Conservation (phyloP, 2,797 vertebrate genomes). For the Adelosebastes latens region DNA sequence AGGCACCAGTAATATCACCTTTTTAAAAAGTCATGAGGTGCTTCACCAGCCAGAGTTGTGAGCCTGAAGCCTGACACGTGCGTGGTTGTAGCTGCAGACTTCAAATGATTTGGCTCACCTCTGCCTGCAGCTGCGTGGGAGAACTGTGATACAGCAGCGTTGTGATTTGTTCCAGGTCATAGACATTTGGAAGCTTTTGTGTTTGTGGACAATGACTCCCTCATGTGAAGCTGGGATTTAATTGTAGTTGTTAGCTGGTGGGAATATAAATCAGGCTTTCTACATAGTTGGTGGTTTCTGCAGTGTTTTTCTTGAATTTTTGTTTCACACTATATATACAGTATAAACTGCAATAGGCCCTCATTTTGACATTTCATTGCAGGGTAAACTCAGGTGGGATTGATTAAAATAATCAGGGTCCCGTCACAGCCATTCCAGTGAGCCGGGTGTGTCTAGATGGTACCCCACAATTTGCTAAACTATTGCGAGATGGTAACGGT, state of each 20-base stretch:
- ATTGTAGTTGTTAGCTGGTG: not conserved
- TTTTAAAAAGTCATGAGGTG: slow-evolving; percentile 4
- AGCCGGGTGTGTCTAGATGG: too few species aligned
- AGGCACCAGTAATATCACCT: slow-evolving; percentile 14
- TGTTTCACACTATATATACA: too few species aligned
- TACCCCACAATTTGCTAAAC: too few species aligned
- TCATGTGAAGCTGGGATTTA: slow-evolving; percentile 13
- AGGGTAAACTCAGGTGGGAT: too few species aligned
- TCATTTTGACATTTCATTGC: too few species aligned
- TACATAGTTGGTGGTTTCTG: not conserved
- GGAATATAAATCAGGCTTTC: not conserved
- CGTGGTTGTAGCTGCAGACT: not conserved
- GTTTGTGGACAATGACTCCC: slow-evolving; percentile 4
- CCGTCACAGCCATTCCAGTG: too few species aligned
- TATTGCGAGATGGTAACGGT: too few species aligned
- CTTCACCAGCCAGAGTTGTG: not conserved
- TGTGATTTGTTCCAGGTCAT: slow-evolving; percentile 42
- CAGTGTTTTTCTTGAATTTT: not conserved
- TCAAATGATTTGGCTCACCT: slow-evolving; percentile 10
- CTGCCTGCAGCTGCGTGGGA: slow-evolving; percentile 26
- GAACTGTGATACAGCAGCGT: slow-evolving; percentile 9
- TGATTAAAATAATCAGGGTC: too few species aligned
- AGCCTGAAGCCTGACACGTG: slow-evolving; percentile 20
- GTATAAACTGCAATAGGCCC: not conserved
- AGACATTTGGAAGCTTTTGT: slow-evolving; percentile 35